These are phyloP conservation scores for Propithecus perrieri DNA, from an alignment of 2,797 vertebrate species.

Conservation along the genomic window DNA sequence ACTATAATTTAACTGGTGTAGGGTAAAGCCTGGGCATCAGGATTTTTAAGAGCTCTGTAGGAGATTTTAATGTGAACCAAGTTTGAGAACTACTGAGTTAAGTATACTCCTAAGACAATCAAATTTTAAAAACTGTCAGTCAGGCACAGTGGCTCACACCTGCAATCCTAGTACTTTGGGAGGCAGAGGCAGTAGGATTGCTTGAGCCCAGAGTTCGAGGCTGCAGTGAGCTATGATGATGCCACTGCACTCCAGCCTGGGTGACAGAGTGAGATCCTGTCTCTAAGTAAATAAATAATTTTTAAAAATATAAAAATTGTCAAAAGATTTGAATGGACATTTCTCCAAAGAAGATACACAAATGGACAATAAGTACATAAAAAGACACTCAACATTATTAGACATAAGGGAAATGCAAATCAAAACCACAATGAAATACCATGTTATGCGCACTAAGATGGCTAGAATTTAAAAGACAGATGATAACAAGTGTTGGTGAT, in stretches of 20 bases:
- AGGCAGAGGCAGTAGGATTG: background rate
- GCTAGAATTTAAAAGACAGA: background rate
- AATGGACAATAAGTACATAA: background rate
- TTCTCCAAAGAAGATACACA: conserved; percentile 1
- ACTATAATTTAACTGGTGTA: background rate
- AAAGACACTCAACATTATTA: conserved; percentile 8
- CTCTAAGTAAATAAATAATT: background rate
- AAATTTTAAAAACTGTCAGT: background rate
- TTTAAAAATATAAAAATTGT: background rate
- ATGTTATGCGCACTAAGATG: background rate
- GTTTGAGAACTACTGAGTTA: conserved; percentile 28
- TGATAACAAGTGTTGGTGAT: background rate
- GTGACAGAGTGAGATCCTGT: background rate
- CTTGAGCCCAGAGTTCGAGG: background rate
- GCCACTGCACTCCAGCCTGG: background rate
- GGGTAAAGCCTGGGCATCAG: background rate
- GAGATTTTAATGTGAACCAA: conserved; percentile 6
- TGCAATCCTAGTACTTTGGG: background rate
- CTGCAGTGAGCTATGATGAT: background rate
- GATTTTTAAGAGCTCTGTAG: background rate
- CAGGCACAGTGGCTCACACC: background rate
- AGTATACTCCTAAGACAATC: background rate
- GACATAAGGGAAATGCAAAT: background rate
- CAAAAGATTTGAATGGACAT: conserved; percentile 42
- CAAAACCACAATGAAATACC: background rate